Conservation (phyloP, 2,113 vertebrate genomes). For the Kryptolebias marmoratus region DNA sequence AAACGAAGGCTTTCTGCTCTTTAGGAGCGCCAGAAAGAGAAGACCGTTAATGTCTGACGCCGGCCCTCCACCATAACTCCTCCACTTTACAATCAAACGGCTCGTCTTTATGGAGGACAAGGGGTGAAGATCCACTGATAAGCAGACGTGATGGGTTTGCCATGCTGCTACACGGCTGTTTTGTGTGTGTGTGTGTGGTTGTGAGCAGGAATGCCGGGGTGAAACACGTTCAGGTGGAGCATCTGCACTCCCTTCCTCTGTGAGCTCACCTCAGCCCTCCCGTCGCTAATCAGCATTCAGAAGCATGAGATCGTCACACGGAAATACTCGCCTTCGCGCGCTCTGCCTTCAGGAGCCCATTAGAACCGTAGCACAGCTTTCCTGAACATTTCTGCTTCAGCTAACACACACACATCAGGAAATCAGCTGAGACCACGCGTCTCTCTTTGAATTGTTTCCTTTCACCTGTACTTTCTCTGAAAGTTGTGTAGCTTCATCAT, state of each 20-base stretch:
- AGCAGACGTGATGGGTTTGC: slow-evolving; percentile 27
- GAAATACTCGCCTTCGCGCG: slow-evolving; percentile 46
- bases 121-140: slow-evolving; percentile 37
- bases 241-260: slow-evolving; percentile 22
- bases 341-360: slow-evolving; percentile 46
- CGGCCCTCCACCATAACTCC: slow-evolving; percentile 57
- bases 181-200: background rate
- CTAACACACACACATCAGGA: slow-evolving; percentile 11
- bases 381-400: slow-evolving; percentile 22
- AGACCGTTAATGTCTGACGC: slow-evolving; percentile 36
- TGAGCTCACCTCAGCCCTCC: slow-evolving; percentile 16
- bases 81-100: slow-evolving; percentile 51
- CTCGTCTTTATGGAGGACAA: slow-evolving; percentile 54
- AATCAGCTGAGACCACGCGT: slow-evolving; percentile 1
- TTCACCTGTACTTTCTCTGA: slow-evolving; percentile 13
- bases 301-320: slow-evolving; percentile 41
- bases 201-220: background rate
- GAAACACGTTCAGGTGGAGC: background rate
- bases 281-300: slow-evolving; percentile 66
- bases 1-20: slow-evolving; percentile 43
- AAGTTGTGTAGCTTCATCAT: slow-evolving; percentile 37
- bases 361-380: slow-evolving; percentile 22
- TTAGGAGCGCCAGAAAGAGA: slow-evolving; percentile 17
- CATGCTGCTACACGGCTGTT: background rate
- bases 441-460: slow-evolving; percentile 12